phyloP scores from a whole-genome alignment of 37 sponge, comb jelly and placozoan species.

The Agelas oroides region DNA sequence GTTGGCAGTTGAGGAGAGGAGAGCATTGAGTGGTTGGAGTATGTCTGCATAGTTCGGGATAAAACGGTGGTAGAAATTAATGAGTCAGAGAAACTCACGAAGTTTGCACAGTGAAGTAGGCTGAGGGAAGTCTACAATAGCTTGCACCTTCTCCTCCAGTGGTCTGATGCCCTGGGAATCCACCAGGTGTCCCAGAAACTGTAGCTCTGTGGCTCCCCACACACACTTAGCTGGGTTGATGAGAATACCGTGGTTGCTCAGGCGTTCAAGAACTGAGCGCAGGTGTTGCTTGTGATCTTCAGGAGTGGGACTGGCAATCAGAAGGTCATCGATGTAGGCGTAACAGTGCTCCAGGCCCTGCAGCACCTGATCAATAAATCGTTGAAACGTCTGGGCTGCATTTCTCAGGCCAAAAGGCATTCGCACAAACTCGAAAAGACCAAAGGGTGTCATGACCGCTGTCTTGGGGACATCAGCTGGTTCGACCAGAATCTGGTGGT shows the following conservation, averaged over 20 bases:
- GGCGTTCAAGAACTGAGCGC: conserved; percentile 16
- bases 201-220: not conserved
- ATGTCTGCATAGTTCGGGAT: conserved; percentile 25
- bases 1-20: conserved; percentile 5
- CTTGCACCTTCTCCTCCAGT: conserved; percentile 23
- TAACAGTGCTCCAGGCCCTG: conserved; percentile 44
- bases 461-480: conserved; percentile 58
- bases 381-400: conserved; percentile 70
- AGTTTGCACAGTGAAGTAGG: conserved; percentile 37
- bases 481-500: conserved; percentile 64
- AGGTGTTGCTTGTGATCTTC: no score
- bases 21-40: conserved; percentile 29
- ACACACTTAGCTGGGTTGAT: conserved; percentile 25
- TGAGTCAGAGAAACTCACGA: conserved; percentile 10
- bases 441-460: conserved; percentile 64
- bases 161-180: conserved; percentile 25
- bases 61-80: conserved; percentile 62
- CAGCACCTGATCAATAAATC: conserved; percentile 62
- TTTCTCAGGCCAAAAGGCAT: conserved; percentile 74
- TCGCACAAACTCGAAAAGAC: conserved; percentile 56
- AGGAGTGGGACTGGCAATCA: conserved; percentile 29
- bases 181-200: conserved; percentile 57
- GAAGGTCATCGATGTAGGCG: conserved; percentile 6
- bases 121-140: conserved; percentile 33
- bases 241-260: conserved; percentile 21